phyloP scores from a whole-genome alignment of 2,797 vertebrate species.

The Xiphophorus birchmanni region DNA sequence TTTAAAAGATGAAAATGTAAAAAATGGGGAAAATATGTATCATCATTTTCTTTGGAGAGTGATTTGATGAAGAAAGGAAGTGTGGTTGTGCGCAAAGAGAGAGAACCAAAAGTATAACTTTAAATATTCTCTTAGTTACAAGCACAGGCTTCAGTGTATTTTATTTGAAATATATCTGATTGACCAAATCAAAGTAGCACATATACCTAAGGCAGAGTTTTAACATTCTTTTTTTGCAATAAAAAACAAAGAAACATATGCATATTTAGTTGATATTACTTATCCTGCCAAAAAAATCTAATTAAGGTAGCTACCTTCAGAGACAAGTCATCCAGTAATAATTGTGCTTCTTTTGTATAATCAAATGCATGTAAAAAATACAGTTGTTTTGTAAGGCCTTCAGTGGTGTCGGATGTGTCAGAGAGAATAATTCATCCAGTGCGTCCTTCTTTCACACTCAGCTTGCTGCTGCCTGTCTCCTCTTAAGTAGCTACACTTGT shows the following conservation, averaged over 20 bases:
- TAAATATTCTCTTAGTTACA: background rate
- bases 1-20: slow-evolving; percentile 11
- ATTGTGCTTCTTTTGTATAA: background rate
- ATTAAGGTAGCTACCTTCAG: background rate
- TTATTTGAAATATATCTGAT: background rate
- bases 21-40: background rate
- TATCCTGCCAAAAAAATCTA: background rate
- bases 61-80: background rate
- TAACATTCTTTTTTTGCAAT: background rate
- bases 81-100: background rate
- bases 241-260: background rate
- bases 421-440: slow-evolving; percentile 16
- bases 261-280: background rate
- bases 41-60: background rate
- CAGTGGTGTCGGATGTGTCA: background rate
- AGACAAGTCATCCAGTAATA: background rate
- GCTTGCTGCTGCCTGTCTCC: slow-evolving; percentile 5
- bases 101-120: background rate
- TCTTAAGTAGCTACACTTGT: background rate
- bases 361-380: background rate
- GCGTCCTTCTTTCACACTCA: slow-evolving; percentile 13
- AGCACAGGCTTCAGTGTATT: background rate
- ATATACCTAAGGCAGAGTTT: background rate
- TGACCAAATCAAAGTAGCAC: background rate
- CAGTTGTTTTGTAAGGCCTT: background rate